A percentile compares a stretch with the other conserved stretches of the same genome.
phyloP scores from a whole-genome alignment of 2,888 invertebrate species.

The Scaptomyza caliginosa region DNA sequence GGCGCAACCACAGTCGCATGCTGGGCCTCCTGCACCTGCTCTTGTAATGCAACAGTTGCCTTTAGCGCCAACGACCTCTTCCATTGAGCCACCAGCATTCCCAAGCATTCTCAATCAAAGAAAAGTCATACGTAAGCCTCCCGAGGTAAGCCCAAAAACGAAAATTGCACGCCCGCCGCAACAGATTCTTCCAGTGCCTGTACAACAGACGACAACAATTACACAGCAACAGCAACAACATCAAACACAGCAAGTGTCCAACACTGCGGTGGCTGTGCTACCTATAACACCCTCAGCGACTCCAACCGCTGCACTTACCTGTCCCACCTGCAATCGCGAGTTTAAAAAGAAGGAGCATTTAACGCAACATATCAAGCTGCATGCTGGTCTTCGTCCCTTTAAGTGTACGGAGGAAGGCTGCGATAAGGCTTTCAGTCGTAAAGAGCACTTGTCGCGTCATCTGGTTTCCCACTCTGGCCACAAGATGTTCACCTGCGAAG shows the following conservation, averaged over 20 bases:
- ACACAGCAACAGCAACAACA: slow-evolving; percentile 59
- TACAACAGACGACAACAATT: slow-evolving; percentile 5
- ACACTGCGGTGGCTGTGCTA: slow-evolving; percentile 12
- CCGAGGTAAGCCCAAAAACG: slow-evolving; percentile 26
- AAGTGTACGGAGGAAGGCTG: slow-evolving; percentile 86
- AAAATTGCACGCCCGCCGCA: slow-evolving; percentile 44
- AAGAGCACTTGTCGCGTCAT: slow-evolving; percentile 88
- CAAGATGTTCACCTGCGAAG: slow-evolving; percentile 87
- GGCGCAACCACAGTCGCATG: slow-evolving; percentile 37
- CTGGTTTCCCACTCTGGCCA: slow-evolving; percentile 88
- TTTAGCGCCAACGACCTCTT: not conserved
- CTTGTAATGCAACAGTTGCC: slow-evolving; percentile 23
- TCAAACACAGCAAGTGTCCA: slow-evolving; percentile 17
- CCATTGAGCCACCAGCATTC: slow-evolving; percentile 5
- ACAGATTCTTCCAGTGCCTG: slow-evolving; percentile 56
- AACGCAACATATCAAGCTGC: slow-evolving; percentile 88
- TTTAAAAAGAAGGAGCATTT: slow-evolving; percentile 89
- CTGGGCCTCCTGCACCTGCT: slow-evolving; percentile 50
- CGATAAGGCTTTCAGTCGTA: slow-evolving; percentile 88
- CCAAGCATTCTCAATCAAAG: slow-evolving; percentile 44
- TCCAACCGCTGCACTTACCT: slow-evolving; percentile 29
- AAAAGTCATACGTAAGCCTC: slow-evolving; percentile 48
- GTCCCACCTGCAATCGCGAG: slow-evolving; percentile 86
- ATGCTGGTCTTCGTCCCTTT: slow-evolving; percentile 88
- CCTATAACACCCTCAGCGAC: slow-evolving; percentile 11